phyloP scores from a whole-genome alignment of 2,113 vertebrate genomes.

The Oreochromis aureus region DNA sequence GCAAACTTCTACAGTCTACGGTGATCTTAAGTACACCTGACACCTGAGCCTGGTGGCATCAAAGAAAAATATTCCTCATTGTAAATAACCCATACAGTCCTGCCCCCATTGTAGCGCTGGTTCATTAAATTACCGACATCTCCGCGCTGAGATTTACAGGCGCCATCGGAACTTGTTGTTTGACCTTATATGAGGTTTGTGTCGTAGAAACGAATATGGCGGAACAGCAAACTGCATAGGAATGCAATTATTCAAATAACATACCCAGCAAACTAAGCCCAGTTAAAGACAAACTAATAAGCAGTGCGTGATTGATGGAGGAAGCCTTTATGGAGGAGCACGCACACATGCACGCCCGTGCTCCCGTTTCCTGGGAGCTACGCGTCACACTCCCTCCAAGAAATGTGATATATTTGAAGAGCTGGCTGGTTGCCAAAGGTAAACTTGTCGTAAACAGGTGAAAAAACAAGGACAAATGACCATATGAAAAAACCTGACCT shows the following conservation, averaged over 20 bases:
- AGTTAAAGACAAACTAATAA: slow-evolving; percentile 64
- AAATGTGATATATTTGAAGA: slow-evolving; percentile 28
- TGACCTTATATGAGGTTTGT: slow-evolving; percentile 53
- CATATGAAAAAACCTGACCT: background rate
- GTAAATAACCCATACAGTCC: background rate
- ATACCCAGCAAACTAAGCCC: slow-evolving; percentile 48
- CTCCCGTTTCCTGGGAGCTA: background rate
- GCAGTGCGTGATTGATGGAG: slow-evolving; percentile 55
- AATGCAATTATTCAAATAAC: slow-evolving; percentile 70
- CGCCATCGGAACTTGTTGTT: slow-evolving; percentile 38
- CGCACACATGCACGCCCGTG: background rate
- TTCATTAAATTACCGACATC: slow-evolving; percentile 23
- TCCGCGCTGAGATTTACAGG: slow-evolving; percentile 25
- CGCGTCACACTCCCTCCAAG: background rate
- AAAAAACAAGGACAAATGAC: background rate
- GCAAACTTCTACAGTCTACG: slow-evolving; percentile 6
- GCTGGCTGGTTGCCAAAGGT: background rate
- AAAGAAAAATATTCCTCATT: background rate
- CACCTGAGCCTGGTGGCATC: background rate
- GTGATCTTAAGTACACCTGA: background rate
- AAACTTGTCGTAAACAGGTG: background rate
- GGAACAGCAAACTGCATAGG: slow-evolving; percentile 38
- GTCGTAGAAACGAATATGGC: slow-evolving; percentile 53
- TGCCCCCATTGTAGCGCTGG: background rate
- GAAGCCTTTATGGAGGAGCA: slow-evolving; percentile 11